Evolutionary conservation across 1,140 invertebrate genomes (phyloP).

Genomic region (Hylaeus volcanicus): DNA sequence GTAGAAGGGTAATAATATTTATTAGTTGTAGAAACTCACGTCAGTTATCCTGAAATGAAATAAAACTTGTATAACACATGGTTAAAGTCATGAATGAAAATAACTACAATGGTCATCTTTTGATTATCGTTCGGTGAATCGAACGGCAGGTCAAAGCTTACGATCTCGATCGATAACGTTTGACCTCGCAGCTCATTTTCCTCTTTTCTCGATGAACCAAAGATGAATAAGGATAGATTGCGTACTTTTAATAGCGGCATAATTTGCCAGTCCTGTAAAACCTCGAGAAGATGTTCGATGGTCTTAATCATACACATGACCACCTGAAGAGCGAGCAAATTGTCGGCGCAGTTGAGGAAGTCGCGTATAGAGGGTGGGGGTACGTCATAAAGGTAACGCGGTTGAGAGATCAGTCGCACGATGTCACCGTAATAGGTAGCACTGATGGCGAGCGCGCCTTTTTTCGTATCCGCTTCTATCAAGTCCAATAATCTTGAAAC

Average conservation of each 20-base stretch:
- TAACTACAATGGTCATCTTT: background rate
- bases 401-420: conserved; percentile 70
- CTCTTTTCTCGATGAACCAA: background rate
- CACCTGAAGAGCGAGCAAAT: conserved; percentile 81
- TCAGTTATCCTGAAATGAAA: too few relatives aligned
- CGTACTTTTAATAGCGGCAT: conserved; percentile 80
- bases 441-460: conserved; percentile 71
- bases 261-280: conserved; percentile 73
- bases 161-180: background rate
- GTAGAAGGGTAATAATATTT: too few relatives aligned
- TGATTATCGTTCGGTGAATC: background rate
- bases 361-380: conserved; percentile 37
- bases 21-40: too few relatives aligned
- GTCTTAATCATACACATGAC: conserved; percentile 80
- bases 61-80: background rate
- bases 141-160: background rate
- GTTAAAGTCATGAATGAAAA: background rate
- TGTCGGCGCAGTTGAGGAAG: conserved; percentile 75
- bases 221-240: background rate
- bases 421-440: conserved; percentile 77
- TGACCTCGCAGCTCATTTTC: background rate
- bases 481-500: conserved; percentile 70
- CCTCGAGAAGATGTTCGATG: conserved; percentile 79
- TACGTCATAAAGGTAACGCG: conserved; percentile 71
- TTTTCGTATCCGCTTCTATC: conserved; percentile 75